These are phyloP conservation scores for Epicauta chinensis DNA, from an alignment of 1,140 invertebrate genomes.

Conservation along the genomic window DNA sequence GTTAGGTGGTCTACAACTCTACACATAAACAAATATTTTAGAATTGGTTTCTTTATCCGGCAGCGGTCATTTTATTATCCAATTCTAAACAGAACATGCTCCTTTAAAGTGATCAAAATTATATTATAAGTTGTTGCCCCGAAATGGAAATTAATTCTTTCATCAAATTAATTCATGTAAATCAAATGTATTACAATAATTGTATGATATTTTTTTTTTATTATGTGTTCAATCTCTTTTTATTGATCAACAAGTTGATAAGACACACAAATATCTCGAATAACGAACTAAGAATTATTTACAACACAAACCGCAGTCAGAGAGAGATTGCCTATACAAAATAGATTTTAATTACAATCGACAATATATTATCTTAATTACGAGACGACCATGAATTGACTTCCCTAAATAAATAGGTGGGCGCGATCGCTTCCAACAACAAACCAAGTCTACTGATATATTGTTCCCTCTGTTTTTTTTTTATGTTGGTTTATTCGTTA, in stretches of 20 bases:
- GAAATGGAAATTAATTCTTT: no score
- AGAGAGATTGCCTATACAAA: constrained; percentile 21
- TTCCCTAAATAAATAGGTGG: constrained; percentile 22
- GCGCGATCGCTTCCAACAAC: constrained; percentile 17
- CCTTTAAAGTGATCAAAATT: not conserved
- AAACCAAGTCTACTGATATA: constrained; percentile 11
- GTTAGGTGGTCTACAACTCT: constrained; percentile 28
- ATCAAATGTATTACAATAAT: no score
- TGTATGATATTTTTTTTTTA: no score
- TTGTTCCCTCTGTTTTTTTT: constrained; percentile 3
- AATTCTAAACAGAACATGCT: not conserved
- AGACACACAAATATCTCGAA: constrained; percentile 6
- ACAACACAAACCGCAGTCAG: constrained; percentile 27
- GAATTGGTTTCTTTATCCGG: constrained; percentile 12
- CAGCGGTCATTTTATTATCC: constrained; percentile 7
- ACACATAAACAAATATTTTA: constrained; percentile 20
- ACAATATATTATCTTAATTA: constrained; percentile 36
- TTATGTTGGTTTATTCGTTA: constrained; percentile 1
- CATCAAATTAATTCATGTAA: no score
- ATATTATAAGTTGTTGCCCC: no score
- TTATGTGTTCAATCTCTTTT: no score
- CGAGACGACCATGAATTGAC: constrained; percentile 12
- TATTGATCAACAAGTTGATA: no score
- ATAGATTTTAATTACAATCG: constrained; percentile 35
- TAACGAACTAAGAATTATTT: constrained; percentile 20